Percentiles rank a stretch among this genome's conserved stretches.
phyloP scores from a whole-genome alignment of 2,113 vertebrate genomes.

The Archocentrus centrarchus region DNA sequence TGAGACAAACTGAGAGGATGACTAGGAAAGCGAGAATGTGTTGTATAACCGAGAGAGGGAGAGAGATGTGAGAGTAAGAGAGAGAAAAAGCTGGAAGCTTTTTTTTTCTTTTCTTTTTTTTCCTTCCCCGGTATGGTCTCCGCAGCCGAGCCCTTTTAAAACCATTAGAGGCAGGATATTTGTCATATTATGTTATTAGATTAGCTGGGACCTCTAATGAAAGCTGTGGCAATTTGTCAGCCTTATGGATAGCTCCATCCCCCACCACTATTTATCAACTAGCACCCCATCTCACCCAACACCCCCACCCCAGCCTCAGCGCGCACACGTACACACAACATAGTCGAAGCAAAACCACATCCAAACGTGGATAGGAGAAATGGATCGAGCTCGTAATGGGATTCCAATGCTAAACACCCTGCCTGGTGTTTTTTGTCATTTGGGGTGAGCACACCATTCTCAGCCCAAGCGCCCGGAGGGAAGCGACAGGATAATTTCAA shows the following conservation, averaged over 20 bases:
- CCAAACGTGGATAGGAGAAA: slow-evolving; percentile 62
- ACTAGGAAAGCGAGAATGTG: slow-evolving; percentile 26
- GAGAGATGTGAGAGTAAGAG: not conserved
- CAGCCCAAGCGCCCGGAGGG: slow-evolving; percentile 69
- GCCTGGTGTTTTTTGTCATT: slow-evolving; percentile 74
- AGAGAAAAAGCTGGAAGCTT: slow-evolving; percentile 49
- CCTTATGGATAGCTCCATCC: slow-evolving; percentile 80
- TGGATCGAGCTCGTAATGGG: slow-evolving; percentile 75
- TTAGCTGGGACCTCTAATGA: slow-evolving; percentile 83
- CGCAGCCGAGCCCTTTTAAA: slow-evolving; percentile 76
- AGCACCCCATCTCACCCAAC: slow-evolving; percentile 61
- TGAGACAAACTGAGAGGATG: slow-evolving; percentile 13
- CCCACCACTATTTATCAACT: slow-evolving; percentile 79
- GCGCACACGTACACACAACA: slow-evolving; percentile 42
- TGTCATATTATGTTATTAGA: slow-evolving; percentile 86
- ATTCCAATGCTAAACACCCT: slow-evolving; percentile 79
- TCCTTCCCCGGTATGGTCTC: slow-evolving; percentile 25
- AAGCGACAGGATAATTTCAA: slow-evolving; percentile 70
- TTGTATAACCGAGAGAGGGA: slow-evolving; percentile 49
- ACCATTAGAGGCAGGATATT: slow-evolving; percentile 82
- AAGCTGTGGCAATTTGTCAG: slow-evolving; percentile 84
- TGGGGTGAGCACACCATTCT: slow-evolving; percentile 65
- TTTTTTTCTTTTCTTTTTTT: not conserved
- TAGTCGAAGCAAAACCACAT: slow-evolving; percentile 57
- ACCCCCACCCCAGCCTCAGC: slow-evolving; percentile 31